Percentiles rank a stretch among this genome's conserved stretches.
phyloP scores from a whole-genome alignment of 2,113 vertebrate genomes.

The Phrynosoma blainvillii region DNA sequence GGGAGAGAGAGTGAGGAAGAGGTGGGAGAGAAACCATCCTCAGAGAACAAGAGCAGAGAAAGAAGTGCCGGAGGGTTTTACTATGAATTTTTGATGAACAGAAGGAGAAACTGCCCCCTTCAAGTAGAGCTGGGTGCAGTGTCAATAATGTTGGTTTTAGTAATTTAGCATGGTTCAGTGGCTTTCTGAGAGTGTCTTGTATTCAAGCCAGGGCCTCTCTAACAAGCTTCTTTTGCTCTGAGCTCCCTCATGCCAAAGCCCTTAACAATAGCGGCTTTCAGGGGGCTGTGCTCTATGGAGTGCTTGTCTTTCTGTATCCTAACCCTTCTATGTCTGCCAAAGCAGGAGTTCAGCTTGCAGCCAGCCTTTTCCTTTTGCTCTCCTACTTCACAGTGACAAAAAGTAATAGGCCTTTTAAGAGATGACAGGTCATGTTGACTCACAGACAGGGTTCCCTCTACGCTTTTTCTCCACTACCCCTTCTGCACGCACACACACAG shows the following conservation, averaged over 20 bases:
- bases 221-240: slow-evolving; percentile 74
- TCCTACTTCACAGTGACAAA: neutral
- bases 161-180: slow-evolving; percentile 77
- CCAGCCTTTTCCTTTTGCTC: slow-evolving; percentile 2
- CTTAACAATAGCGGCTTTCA: slow-evolving; percentile 77
- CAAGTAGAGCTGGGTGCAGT: slow-evolving; percentile 67
- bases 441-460: neutral
- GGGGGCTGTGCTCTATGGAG: slow-evolving; percentile 50
- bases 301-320: slow-evolving; percentile 47
- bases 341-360: slow-evolving; percentile 2
- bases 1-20: slow-evolving; percentile 34
- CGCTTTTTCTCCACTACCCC: neutral
- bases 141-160: slow-evolving; percentile 77
- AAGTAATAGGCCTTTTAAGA: slow-evolving; percentile 30
- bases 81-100: slow-evolving; percentile 79
- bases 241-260: slow-evolving; percentile 63
- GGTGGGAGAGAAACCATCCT: neutral
- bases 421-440: slow-evolving; percentile 26
- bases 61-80: slow-evolving; percentile 65
- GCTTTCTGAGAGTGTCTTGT: slow-evolving; percentile 73
- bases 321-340: slow-evolving; percentile 6
- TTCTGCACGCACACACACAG: neutral
- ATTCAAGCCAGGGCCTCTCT: slow-evolving; percentile 70
- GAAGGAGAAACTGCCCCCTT: slow-evolving; percentile 68
- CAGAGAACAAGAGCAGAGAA: slow-evolving; percentile 64